Evolutionary conservation across 2,888 invertebrate species (phyloP), one percentile per base, ranked within the genome.

Genomic region (Zaprionus bogoriensis): DNA sequence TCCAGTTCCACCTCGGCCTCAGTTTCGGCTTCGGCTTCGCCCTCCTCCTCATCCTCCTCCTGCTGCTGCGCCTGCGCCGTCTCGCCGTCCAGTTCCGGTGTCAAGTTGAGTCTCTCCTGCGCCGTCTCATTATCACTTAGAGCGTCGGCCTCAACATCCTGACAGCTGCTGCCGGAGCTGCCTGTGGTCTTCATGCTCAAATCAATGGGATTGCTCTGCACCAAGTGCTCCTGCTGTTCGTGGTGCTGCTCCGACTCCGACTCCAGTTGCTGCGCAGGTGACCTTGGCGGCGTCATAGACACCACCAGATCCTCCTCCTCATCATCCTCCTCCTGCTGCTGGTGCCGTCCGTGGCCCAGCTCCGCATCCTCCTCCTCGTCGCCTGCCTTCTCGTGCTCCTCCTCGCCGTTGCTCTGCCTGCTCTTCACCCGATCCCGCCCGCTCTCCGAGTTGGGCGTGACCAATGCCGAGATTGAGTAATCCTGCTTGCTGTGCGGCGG

Each of bases 141-240:
- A 38, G 27, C 73, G 73, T 68, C 82, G 0, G 71, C 42, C 4
- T 78, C 77, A 1, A 76, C 69, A 9, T 77, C 87, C n/a, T 63
- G 79, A 27, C 75, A 77, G 64, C 87, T 89, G 46, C 84, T 80
- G n/a, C 88, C 52, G 2, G 79, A 87, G 39, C 94, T 94, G 19
- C 92, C 92, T 0, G 94, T 93, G 83, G 80, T 82, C 44, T 94
- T 95, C 91, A 96, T 95, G 30, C 96, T 96, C 68, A 96, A 90
- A 88, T 96, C 96, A 89, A 96, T 96, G 1, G 96, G 96, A 87
- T 94, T 94, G 72, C 96, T 95, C 48, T 74, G 77, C 0, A 36
- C 14, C 32, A 36, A 36, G 17, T 36, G 92, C 89, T 7, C 68
- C 77, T 0, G 58, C 30, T 38, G 32, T 10, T 20, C 14, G 2